Conservation (phyloP, 2,113 vertebrate genomes). For the Rhinopithecus roxellana region DNA sequence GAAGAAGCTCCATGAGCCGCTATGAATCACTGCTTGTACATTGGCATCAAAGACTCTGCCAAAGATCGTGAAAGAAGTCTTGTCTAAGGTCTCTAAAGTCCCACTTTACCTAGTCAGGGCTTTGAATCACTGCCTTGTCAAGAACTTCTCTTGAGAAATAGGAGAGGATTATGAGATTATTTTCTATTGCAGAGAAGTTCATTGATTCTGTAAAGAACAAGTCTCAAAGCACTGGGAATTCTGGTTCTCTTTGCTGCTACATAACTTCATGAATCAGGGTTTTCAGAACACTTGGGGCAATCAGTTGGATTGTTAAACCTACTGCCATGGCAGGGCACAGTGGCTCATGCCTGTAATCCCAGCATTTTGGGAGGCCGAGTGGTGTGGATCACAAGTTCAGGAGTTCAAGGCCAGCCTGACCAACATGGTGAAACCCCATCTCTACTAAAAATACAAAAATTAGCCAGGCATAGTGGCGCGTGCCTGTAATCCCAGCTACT, state of each 20-base stretch:
- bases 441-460: too few relatives aligned
- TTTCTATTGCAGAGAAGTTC: constrained; percentile 15
- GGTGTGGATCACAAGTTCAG: too few relatives aligned
- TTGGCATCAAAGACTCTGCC: constrained; percentile 39
- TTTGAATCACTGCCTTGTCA: constrained; percentile 43
- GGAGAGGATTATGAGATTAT: constrained; percentile 25
- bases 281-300: background rate
- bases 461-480: too few relatives aligned
- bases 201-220: constrained; percentile 27
- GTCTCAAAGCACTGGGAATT: background rate
- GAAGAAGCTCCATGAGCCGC: background rate
- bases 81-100: constrained; percentile 42
- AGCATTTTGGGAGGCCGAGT: too few relatives aligned
- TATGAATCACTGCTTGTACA: constrained; percentile 55
- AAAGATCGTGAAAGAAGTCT: constrained; percentile 44
- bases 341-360: too few relatives aligned
- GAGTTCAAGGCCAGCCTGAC: too few relatives aligned
- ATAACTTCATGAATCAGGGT: background rate
- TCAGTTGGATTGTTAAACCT: background rate
- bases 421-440: too few relatives aligned
- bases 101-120: constrained; percentile 1
- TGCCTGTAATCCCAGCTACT: too few relatives aligned
- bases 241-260: background rate
- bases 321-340: background rate
- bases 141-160: constrained; percentile 39